Conservation (phyloP, 2,797 vertebrate genomes). For the Poliocrania exsul region DNA sequence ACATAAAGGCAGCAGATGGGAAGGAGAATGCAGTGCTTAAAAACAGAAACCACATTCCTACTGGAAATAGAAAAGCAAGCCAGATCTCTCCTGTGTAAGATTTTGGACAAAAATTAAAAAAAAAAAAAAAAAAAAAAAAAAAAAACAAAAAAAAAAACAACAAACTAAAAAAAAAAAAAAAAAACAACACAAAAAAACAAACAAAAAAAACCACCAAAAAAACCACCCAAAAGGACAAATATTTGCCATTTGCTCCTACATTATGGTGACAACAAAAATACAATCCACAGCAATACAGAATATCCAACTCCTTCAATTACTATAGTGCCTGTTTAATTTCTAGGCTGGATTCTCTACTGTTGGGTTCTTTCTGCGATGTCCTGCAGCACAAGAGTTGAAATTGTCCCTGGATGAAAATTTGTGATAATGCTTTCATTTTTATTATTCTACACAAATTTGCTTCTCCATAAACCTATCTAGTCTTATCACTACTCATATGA, state of each 20-base stretch:
- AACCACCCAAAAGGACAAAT: background rate
- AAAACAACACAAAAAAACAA: no score
- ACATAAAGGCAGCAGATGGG: background rate
- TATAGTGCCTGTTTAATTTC: background rate
- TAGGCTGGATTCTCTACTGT: background rate
- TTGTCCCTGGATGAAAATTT: background rate
- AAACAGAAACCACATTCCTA: background rate
- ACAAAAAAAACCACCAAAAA: no score
- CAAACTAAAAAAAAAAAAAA: background rate
- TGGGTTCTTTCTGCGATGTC: background rate
- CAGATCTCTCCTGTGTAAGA: background rate
- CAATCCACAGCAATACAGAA: background rate
- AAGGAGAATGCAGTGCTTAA: background rate
- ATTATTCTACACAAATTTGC: background rate
- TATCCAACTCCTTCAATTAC: background rate
- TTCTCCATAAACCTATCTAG: background rate
- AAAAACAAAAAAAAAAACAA: background rate
- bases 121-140: background rate
- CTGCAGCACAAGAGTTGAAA: background rate
- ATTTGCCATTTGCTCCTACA: background rate
- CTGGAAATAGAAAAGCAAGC: background rate
- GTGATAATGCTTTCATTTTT: background rate
- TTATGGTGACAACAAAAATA: background rate
- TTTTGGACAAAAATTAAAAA: background rate
- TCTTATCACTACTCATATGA: background rate